phyloP scores from a whole-genome alignment of 1,140 invertebrate species.

The Diorhabda elongata region DNA sequence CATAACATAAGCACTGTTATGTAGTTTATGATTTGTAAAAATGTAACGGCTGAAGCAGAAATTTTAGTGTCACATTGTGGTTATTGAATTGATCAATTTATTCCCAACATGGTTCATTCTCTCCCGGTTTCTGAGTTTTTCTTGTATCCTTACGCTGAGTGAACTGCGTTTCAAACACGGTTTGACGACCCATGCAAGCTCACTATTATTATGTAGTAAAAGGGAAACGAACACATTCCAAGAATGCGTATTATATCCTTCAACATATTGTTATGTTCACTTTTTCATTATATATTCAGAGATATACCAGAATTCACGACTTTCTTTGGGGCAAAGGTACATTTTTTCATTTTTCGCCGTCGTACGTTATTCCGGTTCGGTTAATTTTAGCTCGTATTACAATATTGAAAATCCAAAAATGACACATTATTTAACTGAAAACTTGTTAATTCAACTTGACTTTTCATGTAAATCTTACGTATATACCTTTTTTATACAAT shows the following conservation, averaged over 20 bases:
- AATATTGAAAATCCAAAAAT: too few relatives aligned
- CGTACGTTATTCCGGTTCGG: too few relatives aligned
- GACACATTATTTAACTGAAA: too few relatives aligned
- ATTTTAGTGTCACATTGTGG: slow-evolving; percentile 46
- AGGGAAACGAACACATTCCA: slow-evolving; percentile 41
- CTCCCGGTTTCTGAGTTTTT: slow-evolving; percentile 32
- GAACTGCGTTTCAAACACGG: slow-evolving; percentile 39
- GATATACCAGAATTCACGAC: slow-evolving; percentile 27
- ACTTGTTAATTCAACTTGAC: too few relatives aligned
- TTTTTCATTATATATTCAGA: slow-evolving; percentile 44
- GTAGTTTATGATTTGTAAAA: slow-evolving; percentile 31
- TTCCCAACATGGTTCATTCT: slow-evolving; percentile 43
- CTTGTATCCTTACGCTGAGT: slow-evolving; percentile 29
- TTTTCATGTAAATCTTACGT: too few relatives aligned
- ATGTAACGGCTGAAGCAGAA: slow-evolving; percentile 43
- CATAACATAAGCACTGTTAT: slow-evolving; percentile 2
- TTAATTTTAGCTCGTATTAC: too few relatives aligned
- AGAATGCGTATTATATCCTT: slow-evolving; percentile 42
- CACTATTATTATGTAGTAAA: slow-evolving; percentile 45
- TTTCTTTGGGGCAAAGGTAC: slow-evolving; percentile 7
- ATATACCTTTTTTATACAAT: too few relatives aligned
- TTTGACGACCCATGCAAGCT: slow-evolving; percentile 38
- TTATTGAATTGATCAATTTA: slow-evolving; percentile 50
- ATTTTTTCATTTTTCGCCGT: background rate
- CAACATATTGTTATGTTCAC: slow-evolving; percentile 46